Percentiles rank a stretch among this genome's conserved stretches.
Evolutionary conservation across 2,113 vertebrate species (phyloP).

Genomic region (Periophthalmus modestus): DNA sequence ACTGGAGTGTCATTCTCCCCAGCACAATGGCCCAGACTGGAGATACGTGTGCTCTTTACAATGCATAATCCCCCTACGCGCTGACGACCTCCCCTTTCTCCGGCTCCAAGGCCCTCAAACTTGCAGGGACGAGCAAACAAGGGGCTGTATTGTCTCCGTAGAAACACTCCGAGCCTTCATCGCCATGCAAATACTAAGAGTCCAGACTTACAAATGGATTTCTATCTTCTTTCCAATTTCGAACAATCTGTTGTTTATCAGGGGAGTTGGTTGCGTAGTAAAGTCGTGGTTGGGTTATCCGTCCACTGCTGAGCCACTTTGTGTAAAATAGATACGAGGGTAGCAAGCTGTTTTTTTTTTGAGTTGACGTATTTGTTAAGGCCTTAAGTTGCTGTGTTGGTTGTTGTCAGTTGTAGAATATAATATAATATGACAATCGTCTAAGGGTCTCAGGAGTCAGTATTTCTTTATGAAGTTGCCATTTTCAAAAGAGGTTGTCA

Average conservation of each 20-base stretch:
- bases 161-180: conserved; percentile 81
- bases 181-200: conserved; percentile 81
- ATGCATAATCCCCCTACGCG: conserved; percentile 51
- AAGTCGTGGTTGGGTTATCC: conserved; percentile 73
- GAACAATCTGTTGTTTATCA: conserved; percentile 79
- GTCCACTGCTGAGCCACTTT: conserved; percentile 67
- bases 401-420: not conserved
- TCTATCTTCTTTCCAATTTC: conserved; percentile 55
- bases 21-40: conserved; percentile 43
- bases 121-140: conserved; percentile 85
- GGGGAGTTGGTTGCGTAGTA: conserved; percentile 48
- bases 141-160: conserved; percentile 85
- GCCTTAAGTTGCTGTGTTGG: conserved; percentile 56
- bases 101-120: conserved; percentile 70
- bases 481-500: not conserved
- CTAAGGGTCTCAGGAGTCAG: too few relatives aligned
- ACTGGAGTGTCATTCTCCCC: conserved; percentile 45
- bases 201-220: conserved; percentile 78
- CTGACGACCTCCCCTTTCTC: conserved; percentile 63
- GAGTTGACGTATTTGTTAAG: conserved; percentile 65
- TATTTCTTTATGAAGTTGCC: too few relatives aligned
- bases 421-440: too few relatives aligned
- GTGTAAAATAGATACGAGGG: conserved; percentile 71
- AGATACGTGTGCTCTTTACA: conserved; percentile 53
- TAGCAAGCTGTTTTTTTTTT: conserved; percentile 74